Percentiles rank a stretch among this genome's conserved stretches.
These are phyloP conservation scores for Onchidella celtica DNA, from an alignment of 2,888 invertebrate species.

Conservation along the genomic window DNA sequence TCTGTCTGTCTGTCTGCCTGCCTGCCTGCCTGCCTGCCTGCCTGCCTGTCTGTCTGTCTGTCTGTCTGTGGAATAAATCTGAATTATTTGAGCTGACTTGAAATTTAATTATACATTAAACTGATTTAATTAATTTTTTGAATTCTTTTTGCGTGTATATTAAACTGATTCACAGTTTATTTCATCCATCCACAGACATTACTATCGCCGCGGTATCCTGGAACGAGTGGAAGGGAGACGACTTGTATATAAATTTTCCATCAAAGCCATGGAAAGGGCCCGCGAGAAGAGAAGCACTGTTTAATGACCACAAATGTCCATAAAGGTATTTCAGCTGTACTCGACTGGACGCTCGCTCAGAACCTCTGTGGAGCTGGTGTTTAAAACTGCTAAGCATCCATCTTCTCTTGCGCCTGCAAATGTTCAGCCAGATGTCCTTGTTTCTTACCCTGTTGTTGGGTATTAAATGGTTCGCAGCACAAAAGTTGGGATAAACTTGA, in stretches of 20 bases:
- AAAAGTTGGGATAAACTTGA: too few species aligned
- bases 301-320: background rate
- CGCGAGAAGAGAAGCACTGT: slow-evolving; percentile 57
- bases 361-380: background rate
- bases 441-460: too few species aligned
- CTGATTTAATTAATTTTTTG: too few species aligned
- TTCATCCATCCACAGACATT: slow-evolving; percentile 75
- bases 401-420: too few species aligned
- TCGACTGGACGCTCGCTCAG: background rate
- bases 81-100: too few species aligned
- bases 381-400: too few species aligned
- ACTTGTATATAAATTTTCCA: slow-evolving; percentile 74
- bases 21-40: background rate
- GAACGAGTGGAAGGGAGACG: slow-evolving; percentile 75
- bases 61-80: background rate
- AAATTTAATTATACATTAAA: too few species aligned
- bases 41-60: background rate
- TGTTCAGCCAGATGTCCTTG: too few species aligned
- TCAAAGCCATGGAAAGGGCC: slow-evolving; percentile 67
- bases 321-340: background rate
- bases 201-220: slow-evolving; percentile 76
- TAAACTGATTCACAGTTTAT: too few species aligned
- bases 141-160: too few species aligned
- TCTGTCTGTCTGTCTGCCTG: background rate
- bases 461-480: too few species aligned